Percentiles rank a stretch among this genome's conserved stretches.
These are phyloP conservation scores for Xiphophorus hellerii DNA, from an alignment of 2,113 vertebrate genomes.

Conservation along the genomic window DNA sequence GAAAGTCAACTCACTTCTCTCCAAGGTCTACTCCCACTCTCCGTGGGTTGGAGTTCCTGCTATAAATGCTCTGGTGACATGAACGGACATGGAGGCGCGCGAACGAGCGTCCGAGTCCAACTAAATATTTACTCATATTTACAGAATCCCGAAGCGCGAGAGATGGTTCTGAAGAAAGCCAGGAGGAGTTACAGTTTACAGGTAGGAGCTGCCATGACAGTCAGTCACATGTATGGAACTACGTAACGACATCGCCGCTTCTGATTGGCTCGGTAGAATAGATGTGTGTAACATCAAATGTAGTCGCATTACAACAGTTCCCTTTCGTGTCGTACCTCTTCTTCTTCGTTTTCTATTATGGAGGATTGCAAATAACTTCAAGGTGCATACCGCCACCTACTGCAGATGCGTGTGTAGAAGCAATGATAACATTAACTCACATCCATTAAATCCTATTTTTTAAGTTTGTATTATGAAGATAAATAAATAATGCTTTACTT, in stretches of 20 bases:
- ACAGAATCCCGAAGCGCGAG: not conserved
- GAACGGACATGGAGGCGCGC: slow-evolving; percentile 47
- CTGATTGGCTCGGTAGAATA: slow-evolving; percentile 54
- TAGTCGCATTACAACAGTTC: not conserved
- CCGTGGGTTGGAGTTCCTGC: slow-evolving; percentile 48
- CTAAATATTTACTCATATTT: slow-evolving; percentile 59
- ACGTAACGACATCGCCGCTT: not conserved
- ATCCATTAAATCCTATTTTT: too few relatives aligned
- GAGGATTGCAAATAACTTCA: too few relatives aligned
- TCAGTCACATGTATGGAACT: slow-evolving; percentile 53
- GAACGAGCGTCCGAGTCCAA: slow-evolving; percentile 40
- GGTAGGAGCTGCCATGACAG: slow-evolving; percentile 60
- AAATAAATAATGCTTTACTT: too few relatives aligned
- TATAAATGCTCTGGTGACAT: slow-evolving; percentile 76
- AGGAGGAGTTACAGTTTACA: not conserved
- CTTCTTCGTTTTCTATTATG: too few relatives aligned
- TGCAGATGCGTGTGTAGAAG: too few relatives aligned
- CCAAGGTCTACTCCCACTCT: slow-evolving; percentile 72
- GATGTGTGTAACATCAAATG: slow-evolving; percentile 22
- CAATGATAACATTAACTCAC: too few relatives aligned
- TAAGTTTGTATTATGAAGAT: too few relatives aligned
- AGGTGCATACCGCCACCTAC: too few relatives aligned
- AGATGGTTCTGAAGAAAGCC: not conserved
- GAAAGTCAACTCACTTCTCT: slow-evolving; percentile 74
- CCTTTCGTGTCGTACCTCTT: not conserved